These are phyloP conservation scores for Microcebus griseorufus DNA, from an alignment of 2,113 vertebrate species.

Conservation along the genomic window DNA sequence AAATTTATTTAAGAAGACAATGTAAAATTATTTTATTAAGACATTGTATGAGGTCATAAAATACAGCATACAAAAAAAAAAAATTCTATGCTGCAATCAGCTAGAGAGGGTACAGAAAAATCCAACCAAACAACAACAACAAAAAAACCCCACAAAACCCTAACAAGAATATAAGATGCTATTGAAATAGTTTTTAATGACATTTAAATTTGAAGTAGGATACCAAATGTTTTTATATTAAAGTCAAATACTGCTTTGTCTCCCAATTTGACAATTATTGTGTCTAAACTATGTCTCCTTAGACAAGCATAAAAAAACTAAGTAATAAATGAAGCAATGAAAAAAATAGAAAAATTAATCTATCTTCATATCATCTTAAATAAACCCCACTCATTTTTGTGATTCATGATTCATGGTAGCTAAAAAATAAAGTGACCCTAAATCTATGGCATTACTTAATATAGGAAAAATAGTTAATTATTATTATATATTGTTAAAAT, in stretches of 20 bases:
- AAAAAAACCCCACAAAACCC: not conserved
- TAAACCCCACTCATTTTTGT: constrained; percentile 28
- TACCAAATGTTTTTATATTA: not conserved
- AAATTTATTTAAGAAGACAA: not conserved
- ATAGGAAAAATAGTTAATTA: not conserved
- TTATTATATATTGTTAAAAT: constrained; percentile 42
- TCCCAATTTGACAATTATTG: not conserved
- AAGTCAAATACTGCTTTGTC: not conserved
- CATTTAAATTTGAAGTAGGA: not conserved
- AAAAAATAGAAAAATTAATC: not conserved
- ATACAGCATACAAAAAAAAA: not conserved
- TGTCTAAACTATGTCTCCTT: not conserved
- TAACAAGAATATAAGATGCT: not conserved
- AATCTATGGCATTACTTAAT: constrained; percentile 13
- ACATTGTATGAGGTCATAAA: not conserved
- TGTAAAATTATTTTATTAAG: not conserved
- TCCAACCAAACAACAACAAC: no score
- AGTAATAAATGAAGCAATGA: not conserved
- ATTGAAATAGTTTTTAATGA: not conserved
- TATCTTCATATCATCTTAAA: constrained; percentile 1
- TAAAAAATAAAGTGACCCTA: constrained; percentile 59
- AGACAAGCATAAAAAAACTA: not conserved
- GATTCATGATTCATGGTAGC: constrained; percentile 37
- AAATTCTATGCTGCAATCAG: not conserved
- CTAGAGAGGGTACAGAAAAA: not conserved